A percentile compares a stretch with the other conserved stretches of the same genome.
phyloP scores from a whole-genome alignment of 2,113 vertebrate genomes.

The Eretmodus cyanostictus region DNA sequence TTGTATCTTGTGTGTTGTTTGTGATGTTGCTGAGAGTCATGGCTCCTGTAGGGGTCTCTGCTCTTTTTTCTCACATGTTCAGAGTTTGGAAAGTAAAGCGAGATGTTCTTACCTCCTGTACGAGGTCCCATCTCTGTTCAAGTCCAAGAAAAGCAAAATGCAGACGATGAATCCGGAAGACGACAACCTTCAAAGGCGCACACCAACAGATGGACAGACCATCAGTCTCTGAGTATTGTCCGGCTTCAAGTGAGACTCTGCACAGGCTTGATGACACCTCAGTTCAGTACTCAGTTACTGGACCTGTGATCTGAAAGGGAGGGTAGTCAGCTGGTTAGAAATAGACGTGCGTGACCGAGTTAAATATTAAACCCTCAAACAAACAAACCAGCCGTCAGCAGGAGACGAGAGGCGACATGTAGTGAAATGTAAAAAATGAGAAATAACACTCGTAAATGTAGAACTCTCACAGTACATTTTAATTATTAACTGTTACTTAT shows the following conservation, averaged over 20 bases:
- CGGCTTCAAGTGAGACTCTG: neutral
- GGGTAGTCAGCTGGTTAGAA: neutral
- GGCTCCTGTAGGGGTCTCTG: neutral
- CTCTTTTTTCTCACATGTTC: neutral
- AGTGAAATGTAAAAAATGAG: neutral
- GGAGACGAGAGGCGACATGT: neutral
- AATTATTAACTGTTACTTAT: neutral
- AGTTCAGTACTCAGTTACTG: neutral
- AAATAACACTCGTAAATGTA: neutral
- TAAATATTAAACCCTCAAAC: constrained; percentile 50
- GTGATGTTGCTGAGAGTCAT: neutral
- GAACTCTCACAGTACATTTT: accelerated
- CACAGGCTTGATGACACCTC: neutral
- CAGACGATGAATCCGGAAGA: neutral
- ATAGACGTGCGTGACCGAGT: neutral
- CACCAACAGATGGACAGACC: neutral
- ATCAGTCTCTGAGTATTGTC: neutral
- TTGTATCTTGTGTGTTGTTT: neutral
- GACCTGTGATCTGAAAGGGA: neutral
- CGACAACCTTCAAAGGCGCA: neutral
- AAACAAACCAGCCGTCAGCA: constrained; percentile 15
- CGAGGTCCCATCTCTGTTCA: constrained; percentile 39
- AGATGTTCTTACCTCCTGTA: constrained; percentile 21
- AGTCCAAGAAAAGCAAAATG: neutral
- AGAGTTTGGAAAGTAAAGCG: accelerated